phyloP scores from a whole-genome alignment of 2,888 invertebrate genomes.

The Amorpha juglandis region DNA sequence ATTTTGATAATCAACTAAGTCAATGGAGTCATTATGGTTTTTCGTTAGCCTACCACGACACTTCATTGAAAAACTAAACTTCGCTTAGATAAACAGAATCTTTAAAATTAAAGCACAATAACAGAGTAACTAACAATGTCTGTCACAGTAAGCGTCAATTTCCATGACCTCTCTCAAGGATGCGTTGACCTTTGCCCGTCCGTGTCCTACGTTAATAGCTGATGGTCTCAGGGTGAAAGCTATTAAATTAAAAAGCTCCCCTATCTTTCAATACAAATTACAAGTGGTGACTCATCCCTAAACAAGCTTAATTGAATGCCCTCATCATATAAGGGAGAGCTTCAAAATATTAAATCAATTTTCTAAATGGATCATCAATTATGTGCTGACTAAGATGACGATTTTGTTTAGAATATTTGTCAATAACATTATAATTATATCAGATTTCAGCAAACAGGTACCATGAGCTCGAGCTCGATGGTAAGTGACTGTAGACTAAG shows the following conservation, averaged over 20 bases:
- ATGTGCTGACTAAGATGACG: slow-evolving; percentile 41
- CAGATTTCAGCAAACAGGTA: too few relatives aligned
- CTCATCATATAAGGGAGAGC: slow-evolving; percentile 44
- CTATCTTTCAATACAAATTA: neutral
- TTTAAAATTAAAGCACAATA: too few relatives aligned
- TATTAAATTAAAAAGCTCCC: slow-evolving; percentile 12
- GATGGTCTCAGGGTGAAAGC: neutral
- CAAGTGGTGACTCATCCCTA: slow-evolving; percentile 33
- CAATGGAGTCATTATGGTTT: too few relatives aligned
- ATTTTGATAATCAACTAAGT: too few relatives aligned
- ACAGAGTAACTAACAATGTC: too few relatives aligned
- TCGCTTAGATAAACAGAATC: too few relatives aligned
- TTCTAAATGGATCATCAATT: slow-evolving; percentile 37
- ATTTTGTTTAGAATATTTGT: slow-evolving; percentile 29
- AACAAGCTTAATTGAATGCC: slow-evolving; percentile 34
- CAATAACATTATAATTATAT: too few relatives aligned
- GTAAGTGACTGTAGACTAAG: too few relatives aligned
- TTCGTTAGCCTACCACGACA: too few relatives aligned
- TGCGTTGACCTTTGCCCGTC: neutral
- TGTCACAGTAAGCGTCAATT: neutral
- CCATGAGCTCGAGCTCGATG: too few relatives aligned
- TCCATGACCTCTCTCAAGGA: neutral
- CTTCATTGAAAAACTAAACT: too few relatives aligned
- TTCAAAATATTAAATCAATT: slow-evolving; percentile 30
- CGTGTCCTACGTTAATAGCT: slow-evolving; percentile 1